These are phyloP conservation scores for Helicorthomorpha holstii DNA, from an alignment of 1,140 invertebrate species.

Conservation along the genomic window DNA sequence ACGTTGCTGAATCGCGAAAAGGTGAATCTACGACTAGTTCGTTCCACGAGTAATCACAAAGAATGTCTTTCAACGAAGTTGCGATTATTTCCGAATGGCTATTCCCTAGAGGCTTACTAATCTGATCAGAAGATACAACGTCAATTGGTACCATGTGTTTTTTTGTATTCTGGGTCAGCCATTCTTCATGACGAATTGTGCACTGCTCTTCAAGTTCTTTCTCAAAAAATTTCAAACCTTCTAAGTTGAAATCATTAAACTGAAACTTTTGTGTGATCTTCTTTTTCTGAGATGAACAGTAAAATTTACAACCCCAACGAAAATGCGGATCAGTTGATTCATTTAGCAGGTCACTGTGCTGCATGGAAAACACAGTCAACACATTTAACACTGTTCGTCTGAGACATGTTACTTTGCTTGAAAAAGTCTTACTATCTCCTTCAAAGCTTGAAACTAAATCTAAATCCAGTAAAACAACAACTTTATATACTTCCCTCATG, in stretches of 20 bases:
- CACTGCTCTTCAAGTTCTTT: constrained; percentile 12
- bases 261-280: constrained; percentile 7
- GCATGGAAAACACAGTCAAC: not conserved
- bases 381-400: not conserved
- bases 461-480: not conserved
- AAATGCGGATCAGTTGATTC: not conserved
- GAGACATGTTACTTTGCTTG: not conserved
- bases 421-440: not conserved
- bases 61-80: constrained; percentile 14
- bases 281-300: not conserved
- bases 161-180: too few relatives aligned
- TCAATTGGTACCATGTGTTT: too few relatives aligned
- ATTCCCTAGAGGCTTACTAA: not conserved
- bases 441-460: not conserved
- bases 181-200: not conserved
- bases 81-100: constrained; percentile 10
- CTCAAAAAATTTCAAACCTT: constrained; percentile 20
- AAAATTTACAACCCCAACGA: not conserved
- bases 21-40: constrained; percentile 16
- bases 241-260: constrained; percentile 17
- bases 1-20: not conserved
- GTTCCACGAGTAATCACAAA: constrained; percentile 19
- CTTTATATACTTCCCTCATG: not conserved
- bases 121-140: not conserved
- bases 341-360: not conserved